Base-by-base conservation (phyloP, 2,888 invertebrate genomes). In the Cantharis lateralis region DNA sequence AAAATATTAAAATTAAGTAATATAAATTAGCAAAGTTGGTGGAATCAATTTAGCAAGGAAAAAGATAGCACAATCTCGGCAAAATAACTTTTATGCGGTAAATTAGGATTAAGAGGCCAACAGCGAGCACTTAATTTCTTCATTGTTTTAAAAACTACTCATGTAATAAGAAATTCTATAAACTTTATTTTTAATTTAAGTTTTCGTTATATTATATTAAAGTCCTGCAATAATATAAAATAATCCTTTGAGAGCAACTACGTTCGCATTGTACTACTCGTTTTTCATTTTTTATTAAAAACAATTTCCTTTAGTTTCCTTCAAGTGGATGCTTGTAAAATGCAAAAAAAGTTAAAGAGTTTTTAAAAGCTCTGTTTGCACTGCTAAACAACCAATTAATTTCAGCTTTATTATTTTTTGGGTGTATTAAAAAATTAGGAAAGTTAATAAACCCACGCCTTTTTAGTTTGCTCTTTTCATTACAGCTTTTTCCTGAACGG, bases 21-120 rank as follows among this genome's bases (percentile, higher is more conserved):
- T 76, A 74, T 74, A 76, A 79, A 79, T 78, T 78, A 75, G 76
- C 32, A 66, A 80, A 78, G 72, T 80, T 78, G 72, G 69, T 68
- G 70, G 71, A 78, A 78, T 72, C 72, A 78, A 72, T 78, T 78
- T 75, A 75, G 66, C 64, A 71, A 66, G 69, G 70, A 66, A 64
- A 70, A 74, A 75, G 75, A 71, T 75, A 75, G 71, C 61, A 61
- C 71, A 75, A 71, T 71, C 71, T 75, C 71, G 20, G 16, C 26
- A 32, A 70, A 71, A 71, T 75, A 75, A 68, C 74, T 69, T 71
- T 48, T 62, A 16, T 68, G 48, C 73, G 74, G 28, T 74, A 77
- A 76, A 79, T 79, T 79, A 79, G 74, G 74, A 76, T 79, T 68
- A 75, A 61, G 71, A 71, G 64, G 72, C 70, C 73, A 71, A 74